Evolutionary conservation across 2,888 invertebrate genomes (phyloP).

Genomic region (Acleris emargana): DNA sequence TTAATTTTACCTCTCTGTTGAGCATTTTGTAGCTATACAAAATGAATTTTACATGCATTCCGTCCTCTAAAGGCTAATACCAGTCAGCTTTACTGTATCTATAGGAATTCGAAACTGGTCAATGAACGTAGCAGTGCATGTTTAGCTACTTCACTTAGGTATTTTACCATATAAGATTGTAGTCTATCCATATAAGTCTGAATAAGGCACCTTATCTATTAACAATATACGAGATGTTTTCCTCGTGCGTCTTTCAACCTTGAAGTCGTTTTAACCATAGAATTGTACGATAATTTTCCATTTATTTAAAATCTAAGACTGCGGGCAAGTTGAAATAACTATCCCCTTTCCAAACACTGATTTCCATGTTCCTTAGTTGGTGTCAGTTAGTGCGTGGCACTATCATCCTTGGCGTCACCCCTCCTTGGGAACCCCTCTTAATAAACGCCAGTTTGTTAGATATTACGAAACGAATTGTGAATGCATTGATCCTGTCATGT

Average conservation of each 20-base stretch:
- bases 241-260: slow-evolving; percentile 24
- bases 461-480: slow-evolving; percentile 27
- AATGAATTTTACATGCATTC: neutral
- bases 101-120: slow-evolving; percentile 34
- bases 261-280: slow-evolving; percentile 19
- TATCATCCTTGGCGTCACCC: slow-evolving; percentile 51
- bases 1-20: slow-evolving; percentile 51
- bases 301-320: slow-evolving; percentile 9
- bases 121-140: slow-evolving; percentile 39
- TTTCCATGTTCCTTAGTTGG: slow-evolving; percentile 47
- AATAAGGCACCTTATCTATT: slow-evolving; percentile 18
- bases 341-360: slow-evolving; percentile 37
- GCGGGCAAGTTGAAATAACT: slow-evolving; percentile 7
- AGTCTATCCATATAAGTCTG: slow-evolving; percentile 33
- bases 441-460: slow-evolving; percentile 45
- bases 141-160: slow-evolving; percentile 33
- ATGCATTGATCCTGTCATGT: slow-evolving; percentile 30
- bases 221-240: slow-evolving; percentile 26
- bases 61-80: slow-evolving; percentile 10
- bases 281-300: slow-evolving; percentile 23
- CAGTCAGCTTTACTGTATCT: slow-evolving; percentile 8
- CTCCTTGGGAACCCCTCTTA: slow-evolving; percentile 50
- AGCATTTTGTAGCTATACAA: slow-evolving; percentile 6
- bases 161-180: slow-evolving; percentile 41
- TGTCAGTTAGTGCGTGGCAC: slow-evolving; percentile 66